Percentiles rank a stretch among this genome's conserved stretches.
These are phyloP conservation scores for Cephalotes varians DNA, from an alignment of 2,888 invertebrate genomes.

Conservation along the genomic window DNA sequence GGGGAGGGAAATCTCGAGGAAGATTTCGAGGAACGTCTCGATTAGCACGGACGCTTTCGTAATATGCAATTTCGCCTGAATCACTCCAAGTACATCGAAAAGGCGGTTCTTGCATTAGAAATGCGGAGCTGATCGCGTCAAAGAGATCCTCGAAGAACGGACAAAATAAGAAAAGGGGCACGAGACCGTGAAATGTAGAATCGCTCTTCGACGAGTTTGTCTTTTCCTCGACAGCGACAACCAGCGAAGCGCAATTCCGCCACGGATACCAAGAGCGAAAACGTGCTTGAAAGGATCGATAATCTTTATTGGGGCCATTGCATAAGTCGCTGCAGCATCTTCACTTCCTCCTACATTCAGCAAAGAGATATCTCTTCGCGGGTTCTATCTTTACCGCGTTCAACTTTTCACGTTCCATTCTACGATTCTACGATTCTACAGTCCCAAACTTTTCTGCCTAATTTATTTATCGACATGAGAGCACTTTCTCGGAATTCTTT, in stretches of 20 bases:
- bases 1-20: constrained; percentile 2
- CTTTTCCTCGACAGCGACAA: constrained; percentile 14
- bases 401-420: neutral
- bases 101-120: constrained; percentile 26
- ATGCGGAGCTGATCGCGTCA: constrained; percentile 23
- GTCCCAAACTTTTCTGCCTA: neutral
- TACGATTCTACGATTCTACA: neutral
- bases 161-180: constrained; percentile 35
- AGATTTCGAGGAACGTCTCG: constrained; percentile 41
- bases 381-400: constrained; percentile 1
- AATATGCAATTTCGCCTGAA: constrained; percentile 48
- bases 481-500: neutral
- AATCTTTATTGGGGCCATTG: constrained; percentile 38
- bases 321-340: constrained; percentile 40
- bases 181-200: constrained; percentile 34
- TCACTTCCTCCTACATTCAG: constrained; percentile 25
- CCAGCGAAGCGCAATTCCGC: constrained; percentile 31
- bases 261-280: neutral
- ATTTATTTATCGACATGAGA: neutral
- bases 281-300: constrained; percentile 41
- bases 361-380: neutral
- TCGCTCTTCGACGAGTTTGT: constrained; percentile 12
- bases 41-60: constrained; percentile 59
- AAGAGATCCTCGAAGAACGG: neutral
- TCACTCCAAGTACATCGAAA: constrained; percentile 35